Evolutionary conservation across 2,113 vertebrate species (phyloP), one percentile per base, ranked within the genome.

Genomic region (Calonectris borealis): DNA sequence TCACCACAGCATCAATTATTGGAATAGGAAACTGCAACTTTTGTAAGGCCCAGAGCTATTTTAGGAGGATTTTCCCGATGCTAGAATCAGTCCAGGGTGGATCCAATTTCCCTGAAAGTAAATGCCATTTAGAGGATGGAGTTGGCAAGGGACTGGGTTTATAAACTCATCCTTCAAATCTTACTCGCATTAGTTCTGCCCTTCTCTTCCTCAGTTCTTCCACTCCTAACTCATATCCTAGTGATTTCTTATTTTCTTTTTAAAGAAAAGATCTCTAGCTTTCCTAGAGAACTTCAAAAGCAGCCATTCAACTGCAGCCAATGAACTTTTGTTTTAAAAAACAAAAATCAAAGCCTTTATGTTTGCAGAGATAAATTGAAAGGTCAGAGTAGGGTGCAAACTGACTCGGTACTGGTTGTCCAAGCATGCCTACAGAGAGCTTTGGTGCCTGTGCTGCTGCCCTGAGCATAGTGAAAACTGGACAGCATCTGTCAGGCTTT

Each of bases 21-120:
- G 69, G 55, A 48, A 90, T 27, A 94, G 83, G 69, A 93, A 96
- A 88, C 48, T 61, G 68, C 48, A 86, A 92, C 38, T 86, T 96
- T 66, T 94, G 76, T 26, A 83, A 86, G 55, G 42, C 65, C 52
- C 42, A 49, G 38, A 86, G 83, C n/a, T 84, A 68, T 92, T 95
- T 90, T 81, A 81, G 76, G 76, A 96, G 42, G 69, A 75, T 88
- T 88, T 93, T 91, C 79, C 54, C 60, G 61, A 91, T 1, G 9
- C 52, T 57, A 83, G 46, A 65, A 79, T 81, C 69, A 76, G 52
- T 13, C 9, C 52, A 94, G 69, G 57, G 72, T 61, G 55, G 62
- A 81, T 71, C n/a, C 29, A 81, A 90, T 68, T 88, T 94, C 79
- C 42, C 55, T 60, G 21, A 32, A 29, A 40, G 65, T 40, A 86